Evolutionary conservation across 2,888 invertebrate genomes (phyloP), one percentile per base, ranked within the genome.

Genomic region (Diaphora mendica): DNA sequence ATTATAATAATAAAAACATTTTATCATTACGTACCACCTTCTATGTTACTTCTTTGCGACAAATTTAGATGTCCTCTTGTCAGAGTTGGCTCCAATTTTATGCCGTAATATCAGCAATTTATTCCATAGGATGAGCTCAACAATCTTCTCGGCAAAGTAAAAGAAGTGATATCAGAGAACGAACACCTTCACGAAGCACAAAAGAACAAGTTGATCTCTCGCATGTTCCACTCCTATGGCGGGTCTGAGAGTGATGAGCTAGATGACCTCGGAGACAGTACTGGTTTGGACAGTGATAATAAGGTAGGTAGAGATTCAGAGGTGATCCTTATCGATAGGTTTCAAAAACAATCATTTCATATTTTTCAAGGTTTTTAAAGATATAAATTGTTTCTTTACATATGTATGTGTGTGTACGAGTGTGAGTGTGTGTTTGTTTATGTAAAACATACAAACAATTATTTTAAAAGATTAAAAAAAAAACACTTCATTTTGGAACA

Each of bases 121-220:
- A 0, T 23, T 65, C 67, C 68, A 7, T 83, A 97, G 97, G 97
- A 97, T 70, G 98, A 98, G 90, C 91, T 98, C 13, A 97, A 97
- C 80, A 97, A 97, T 85, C 95, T 98, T 26, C 93, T 98, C 23
- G 97, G 97, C 0, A 98, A 98, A 95, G 98, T 98, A 8, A 97
- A 98, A 89, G 98, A 98, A 90, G 98, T 98, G 23, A 97, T 98
- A 79, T 97, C 97, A 15, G 98, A 98, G 93, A 98, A 98, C 85
- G 98, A 98, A 85, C 96, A 97, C 71, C 93, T 98, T 0, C 98
- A 98, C 81, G 98, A 98, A 81, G 97, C 97, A 71, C 98, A 98
- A 86, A 97, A 97, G 89, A 96, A 96, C 75, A 97, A 97, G 83
- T 88, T 98, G 66, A 96, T 97, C 39, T 95, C 96, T 0, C 90